Percentiles rank a stretch among this genome's conserved stretches.
Evolutionary conservation across 2,113 vertebrate species (phyloP).

Genomic region (Cyanoramphus novaezelandiae): DNA sequence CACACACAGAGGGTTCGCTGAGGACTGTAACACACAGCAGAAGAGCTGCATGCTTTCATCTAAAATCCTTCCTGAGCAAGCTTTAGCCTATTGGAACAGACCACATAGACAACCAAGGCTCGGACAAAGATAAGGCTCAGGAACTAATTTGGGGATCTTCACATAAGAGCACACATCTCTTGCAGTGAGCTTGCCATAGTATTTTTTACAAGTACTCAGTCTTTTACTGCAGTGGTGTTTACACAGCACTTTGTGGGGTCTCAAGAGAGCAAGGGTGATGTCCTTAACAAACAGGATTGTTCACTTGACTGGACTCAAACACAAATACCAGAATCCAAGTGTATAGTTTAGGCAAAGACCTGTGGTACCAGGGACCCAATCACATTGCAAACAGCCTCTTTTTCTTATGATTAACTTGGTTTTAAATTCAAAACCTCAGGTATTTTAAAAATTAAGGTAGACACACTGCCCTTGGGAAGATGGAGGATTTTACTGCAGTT

Average conservation of each 20-base stretch:
- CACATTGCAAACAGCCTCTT: neutral
- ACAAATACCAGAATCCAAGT: neutral
- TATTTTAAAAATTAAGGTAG: neutral
- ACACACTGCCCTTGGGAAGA: neutral
- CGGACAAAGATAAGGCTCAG: neutral
- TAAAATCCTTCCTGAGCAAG: neutral
- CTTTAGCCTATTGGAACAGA: neutral
- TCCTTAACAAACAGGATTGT: conserved; percentile 15
- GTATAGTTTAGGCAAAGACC: neutral
- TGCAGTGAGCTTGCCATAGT: neutral
- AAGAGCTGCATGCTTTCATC: neutral
- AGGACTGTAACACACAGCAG: neutral
- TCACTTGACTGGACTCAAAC: neutral
- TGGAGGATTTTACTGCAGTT: neutral
- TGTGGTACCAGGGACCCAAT: neutral
- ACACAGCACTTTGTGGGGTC: neutral
- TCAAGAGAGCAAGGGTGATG: conserved; percentile 22
- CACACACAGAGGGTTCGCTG: neutral
- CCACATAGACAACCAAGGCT: neutral
- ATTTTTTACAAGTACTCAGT: neutral
- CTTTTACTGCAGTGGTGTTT: neutral
- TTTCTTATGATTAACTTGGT: neutral
- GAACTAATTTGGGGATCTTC: neutral
- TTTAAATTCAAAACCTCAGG: neutral
- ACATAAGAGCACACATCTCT: rapidly evolving